These are phyloP conservation scores for Grus americana DNA, from an alignment of 2,113 vertebrate genomes.

Conservation along the genomic window DNA sequence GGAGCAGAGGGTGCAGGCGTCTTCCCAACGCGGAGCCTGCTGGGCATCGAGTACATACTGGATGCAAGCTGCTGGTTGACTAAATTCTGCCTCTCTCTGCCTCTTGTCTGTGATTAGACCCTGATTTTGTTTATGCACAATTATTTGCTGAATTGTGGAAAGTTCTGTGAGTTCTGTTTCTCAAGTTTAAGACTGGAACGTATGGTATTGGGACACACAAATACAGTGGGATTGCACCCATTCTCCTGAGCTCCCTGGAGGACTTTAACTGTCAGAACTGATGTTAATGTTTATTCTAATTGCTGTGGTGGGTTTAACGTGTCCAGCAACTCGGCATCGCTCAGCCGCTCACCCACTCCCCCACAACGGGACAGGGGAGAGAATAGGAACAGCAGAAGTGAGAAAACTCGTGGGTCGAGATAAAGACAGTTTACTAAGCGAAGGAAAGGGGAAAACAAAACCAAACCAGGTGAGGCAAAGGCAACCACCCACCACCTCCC, in stretches of 20 bases:
- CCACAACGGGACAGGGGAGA: neutral
- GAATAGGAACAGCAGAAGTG: neutral
- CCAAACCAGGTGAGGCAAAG: neutral
- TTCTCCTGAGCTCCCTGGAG: neutral
- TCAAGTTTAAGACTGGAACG: neutral
- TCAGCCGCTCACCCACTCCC: neutral
- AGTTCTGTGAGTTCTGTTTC: neutral
- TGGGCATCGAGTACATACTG: neutral
- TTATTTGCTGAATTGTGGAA: neutral
- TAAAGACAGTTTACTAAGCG: neutral
- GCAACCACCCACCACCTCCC: neutral
- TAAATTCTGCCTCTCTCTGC: neutral
- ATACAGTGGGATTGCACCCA: neutral
- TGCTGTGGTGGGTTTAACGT: neutral
- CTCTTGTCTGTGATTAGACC: neutral
- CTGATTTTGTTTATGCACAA: neutral
- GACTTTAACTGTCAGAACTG: neutral
- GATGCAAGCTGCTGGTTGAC: neutral
- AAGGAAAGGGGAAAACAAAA: neutral
- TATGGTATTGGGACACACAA: neutral
- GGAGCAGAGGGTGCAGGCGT: neutral
- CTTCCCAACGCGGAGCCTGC: neutral
- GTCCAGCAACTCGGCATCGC: neutral
- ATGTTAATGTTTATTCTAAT: neutral
- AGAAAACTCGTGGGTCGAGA: neutral